Percentiles rank a stretch among this genome's conserved stretches.
Conservation (phyloP, 2,888 invertebrate species). For the Tenthredo livida region DNA sequence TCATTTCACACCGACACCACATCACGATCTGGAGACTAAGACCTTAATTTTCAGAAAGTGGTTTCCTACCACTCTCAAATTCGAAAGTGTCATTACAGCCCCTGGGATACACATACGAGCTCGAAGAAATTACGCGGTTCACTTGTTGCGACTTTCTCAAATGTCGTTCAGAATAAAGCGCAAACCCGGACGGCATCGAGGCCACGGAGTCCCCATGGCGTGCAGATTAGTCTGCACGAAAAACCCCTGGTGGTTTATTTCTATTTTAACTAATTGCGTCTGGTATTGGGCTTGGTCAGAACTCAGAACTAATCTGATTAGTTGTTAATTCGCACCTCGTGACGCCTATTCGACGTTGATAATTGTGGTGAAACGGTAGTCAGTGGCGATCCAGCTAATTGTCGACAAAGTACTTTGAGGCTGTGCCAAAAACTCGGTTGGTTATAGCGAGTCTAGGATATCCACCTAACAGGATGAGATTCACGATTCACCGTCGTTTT, state of each 20-base stretch:
- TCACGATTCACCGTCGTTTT: background rate
- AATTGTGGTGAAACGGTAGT: background rate
- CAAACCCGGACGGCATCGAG: background rate
- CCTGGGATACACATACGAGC: constrained; percentile 9
- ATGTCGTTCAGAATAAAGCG: constrained; percentile 3
- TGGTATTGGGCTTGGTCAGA: background rate
- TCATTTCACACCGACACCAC: background rate
- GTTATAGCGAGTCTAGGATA: background rate
- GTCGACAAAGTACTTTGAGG: constrained; percentile 7
- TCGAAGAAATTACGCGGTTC: background rate
- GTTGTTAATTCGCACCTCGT: constrained; percentile 2
- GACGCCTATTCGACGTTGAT: background rate
- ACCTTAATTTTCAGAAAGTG: background rate
- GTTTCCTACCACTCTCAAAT: background rate
- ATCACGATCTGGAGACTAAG: background rate
- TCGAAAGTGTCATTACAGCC: background rate
- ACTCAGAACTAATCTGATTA: background rate
- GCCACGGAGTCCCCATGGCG: background rate
- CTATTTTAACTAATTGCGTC: background rate
- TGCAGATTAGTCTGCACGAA: background rate
- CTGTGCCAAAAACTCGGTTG: constrained; percentile 10
- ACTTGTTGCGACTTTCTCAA: constrained; percentile 40
- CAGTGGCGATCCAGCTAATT: background rate
- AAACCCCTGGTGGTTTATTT: background rate
- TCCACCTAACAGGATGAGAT: background rate